Evolutionary conservation across 2,888 invertebrate species (phyloP), one percentile per base, ranked within the genome.

Genomic region (Lysandra bellargus): DNA sequence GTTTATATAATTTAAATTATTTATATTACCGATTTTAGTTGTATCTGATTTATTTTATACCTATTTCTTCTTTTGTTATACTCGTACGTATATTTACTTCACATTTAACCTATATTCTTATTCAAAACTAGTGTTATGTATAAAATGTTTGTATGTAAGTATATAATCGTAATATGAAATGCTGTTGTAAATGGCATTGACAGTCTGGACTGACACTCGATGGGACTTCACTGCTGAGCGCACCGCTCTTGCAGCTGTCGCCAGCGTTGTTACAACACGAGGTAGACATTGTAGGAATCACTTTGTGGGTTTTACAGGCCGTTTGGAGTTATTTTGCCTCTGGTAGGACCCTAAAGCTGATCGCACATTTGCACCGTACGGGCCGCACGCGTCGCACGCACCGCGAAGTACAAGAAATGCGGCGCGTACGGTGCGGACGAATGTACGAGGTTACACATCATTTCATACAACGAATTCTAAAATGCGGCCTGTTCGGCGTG

Each of bases 211-310:
- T 92, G 83, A 84, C 93, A 84, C 87, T 92, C 82, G 91, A 90
- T 82, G 93, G 87, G 84, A 87, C 88, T 80, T 85, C 89, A 82
- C 86, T 92, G 85, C 87, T 93, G 84, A 82, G 90, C 80, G 82
- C 92, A 84, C 89, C 93, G 72, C 86, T 93, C 82, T 86, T 94
- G 83, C 92, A 92, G 80, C 87, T 93, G 82, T 86, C 91, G 60
- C 88, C 92, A 82, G 87, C 89, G 80, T 81, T 91, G 80, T 85
- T 91, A 82, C 89, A 88, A 82, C 90, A 88, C 79, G 91, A 92
- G 89, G 91, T 92, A 91, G 89, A 84, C 33, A 69, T 40, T n/a
- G 44, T 76, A 76, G 76, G 76, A 57, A 23, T 33, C 33, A 23
- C 53, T 76, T 14, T 33, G 69, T 69, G 69, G 33, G 69, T 14